Percentiles rank a stretch among this genome's conserved stretches.
Evolutionary conservation across 2,797 vertebrate genomes (phyloP).

Genomic region (Poeciliopsis turneri): DNA sequence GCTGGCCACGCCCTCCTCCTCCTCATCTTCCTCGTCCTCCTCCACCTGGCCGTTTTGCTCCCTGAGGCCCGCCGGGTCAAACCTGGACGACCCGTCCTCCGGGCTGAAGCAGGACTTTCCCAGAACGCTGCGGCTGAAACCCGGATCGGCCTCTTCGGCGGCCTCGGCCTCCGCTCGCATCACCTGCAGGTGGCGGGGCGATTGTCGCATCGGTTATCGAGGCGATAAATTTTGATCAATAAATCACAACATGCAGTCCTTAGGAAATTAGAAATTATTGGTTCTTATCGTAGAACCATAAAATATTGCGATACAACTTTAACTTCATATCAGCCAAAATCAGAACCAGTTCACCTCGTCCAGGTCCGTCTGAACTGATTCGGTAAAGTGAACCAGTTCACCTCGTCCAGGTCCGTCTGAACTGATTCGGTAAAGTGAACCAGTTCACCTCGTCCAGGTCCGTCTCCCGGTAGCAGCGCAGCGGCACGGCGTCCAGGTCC

Average conservation of each 20-base stretch:
- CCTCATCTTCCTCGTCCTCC: constrained; percentile 45
- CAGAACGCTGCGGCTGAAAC: constrained; percentile 85
- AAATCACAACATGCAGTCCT: no score
- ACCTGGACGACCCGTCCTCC: constrained; percentile 29
- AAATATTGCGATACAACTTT: not conserved
- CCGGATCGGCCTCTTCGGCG: constrained; percentile 82
- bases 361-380: no score
- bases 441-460: constrained; percentile 86
- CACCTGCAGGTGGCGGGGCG: constrained; percentile 47
- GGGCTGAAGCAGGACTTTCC: constrained; percentile 70
- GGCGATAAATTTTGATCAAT: no score
- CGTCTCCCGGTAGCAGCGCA: constrained; percentile 92
- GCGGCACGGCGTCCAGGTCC: constrained; percentile 91
- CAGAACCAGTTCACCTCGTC: no score
- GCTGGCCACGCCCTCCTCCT: constrained; percentile 74
- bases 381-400: no score
- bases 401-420: no score
- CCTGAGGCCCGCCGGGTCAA: constrained; percentile 38
- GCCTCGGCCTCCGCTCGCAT: constrained; percentile 74
- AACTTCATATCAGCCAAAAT: not conserved
- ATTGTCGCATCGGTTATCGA: no score
- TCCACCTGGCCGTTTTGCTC: constrained; percentile 28
- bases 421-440: no score
- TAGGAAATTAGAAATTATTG: no score
- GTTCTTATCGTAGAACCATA: no score